Conservation (phyloP, 64 coral and sea anemone genomes). For the Stichodactyla helianthus region DNA sequence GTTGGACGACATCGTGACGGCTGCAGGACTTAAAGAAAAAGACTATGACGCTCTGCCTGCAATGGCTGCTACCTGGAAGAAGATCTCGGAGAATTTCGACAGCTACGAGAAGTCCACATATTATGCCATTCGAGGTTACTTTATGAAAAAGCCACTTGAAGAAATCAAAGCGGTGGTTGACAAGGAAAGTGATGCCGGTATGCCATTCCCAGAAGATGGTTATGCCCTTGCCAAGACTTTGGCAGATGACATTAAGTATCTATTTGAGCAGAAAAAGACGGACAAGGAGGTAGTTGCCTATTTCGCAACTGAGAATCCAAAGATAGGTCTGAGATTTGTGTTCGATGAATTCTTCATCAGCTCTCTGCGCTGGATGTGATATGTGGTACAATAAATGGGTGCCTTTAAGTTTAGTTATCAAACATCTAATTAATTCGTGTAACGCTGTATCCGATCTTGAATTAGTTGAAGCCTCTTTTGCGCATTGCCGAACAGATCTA, state of each 20-base stretch:
- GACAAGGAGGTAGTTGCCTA: not conserved
- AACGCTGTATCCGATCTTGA: too few species aligned
- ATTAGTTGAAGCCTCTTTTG: too few species aligned
- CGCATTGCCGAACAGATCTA: too few species aligned
- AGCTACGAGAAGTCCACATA: conserved; percentile 21
- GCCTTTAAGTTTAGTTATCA: too few species aligned
- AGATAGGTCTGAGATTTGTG: too few species aligned
- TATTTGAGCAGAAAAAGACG: not conserved
- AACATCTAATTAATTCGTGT: too few species aligned
- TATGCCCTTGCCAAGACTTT: conserved; percentile 34
- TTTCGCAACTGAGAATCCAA: conserved; percentile 1
- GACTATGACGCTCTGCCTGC: conserved; percentile 20
- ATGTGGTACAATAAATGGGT: not conserved
- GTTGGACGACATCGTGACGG: conserved; percentile 7
- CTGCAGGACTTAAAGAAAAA: conserved; percentile 24
- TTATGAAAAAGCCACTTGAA: conserved; percentile 3
- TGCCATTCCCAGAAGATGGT: conserved; percentile 32
- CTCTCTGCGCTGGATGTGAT: not conserved
- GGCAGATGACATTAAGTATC: conserved; percentile 33
- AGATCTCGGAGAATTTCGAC: conserved; percentile 31
- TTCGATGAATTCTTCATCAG: conserved; percentile 41
- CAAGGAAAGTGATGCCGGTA: conserved; percentile 13
- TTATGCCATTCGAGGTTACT: conserved; percentile 51
- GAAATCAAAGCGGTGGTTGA: conserved; percentile 33
- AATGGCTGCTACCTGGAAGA: conserved; percentile 32